Evolutionary conservation across 2,797 vertebrate genomes (phyloP).

Genomic region (Tangara arthus): DNA sequence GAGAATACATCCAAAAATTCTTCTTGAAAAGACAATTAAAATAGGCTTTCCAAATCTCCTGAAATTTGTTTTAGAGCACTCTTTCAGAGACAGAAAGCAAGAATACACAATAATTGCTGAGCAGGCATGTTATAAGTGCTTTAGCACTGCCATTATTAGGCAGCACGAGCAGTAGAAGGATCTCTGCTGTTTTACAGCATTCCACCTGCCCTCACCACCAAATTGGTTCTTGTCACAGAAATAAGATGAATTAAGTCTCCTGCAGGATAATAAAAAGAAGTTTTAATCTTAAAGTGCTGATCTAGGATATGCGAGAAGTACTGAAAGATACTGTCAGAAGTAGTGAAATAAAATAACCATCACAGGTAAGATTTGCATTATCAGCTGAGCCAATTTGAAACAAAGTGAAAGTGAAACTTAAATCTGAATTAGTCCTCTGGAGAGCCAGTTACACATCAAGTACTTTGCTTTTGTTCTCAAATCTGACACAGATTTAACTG

Average conservation of each 20-base stretch:
- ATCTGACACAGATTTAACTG: neutral
- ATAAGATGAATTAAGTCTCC: neutral
- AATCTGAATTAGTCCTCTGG: neutral
- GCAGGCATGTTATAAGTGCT: neutral
- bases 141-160: neutral
- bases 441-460: neutral
- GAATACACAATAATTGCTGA: fast-evolving
- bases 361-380: neutral
- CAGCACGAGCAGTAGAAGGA: fast-evolving
- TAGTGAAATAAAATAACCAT: neutral
- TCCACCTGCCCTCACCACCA: neutral
- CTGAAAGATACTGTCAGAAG: neutral
- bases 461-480: neutral
- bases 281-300: neutral
- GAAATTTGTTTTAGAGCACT: neutral
- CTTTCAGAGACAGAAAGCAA: neutral
- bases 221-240: neutral
- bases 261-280: neutral
- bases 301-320: neutral
- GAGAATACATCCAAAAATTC: neutral
- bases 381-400: neutral
- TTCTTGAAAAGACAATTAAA: neutral
- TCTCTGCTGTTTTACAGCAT: neutral
- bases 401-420: neutral
- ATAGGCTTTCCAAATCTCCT: neutral